phyloP scores from a whole-genome alignment of 2,888 invertebrate genomes.

The Metalampra italica region DNA sequence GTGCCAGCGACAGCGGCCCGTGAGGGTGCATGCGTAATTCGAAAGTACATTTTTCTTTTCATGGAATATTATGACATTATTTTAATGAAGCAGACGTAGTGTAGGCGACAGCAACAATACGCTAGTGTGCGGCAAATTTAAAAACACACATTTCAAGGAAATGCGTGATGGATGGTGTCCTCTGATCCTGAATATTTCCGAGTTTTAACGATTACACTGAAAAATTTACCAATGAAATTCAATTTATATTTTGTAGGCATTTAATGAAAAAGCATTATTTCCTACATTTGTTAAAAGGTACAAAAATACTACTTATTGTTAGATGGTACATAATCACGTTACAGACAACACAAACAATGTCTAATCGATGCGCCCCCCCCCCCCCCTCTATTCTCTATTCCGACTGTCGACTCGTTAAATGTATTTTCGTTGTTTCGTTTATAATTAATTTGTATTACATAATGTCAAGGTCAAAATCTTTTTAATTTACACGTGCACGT shows the following conservation, averaged over 20 bases:
- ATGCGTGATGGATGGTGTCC: conserved; percentile 10
- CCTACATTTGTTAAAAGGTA: no score
- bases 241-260: conserved; percentile 25
- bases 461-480: no score
- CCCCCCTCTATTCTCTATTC: no score
- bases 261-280: no score
- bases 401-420: no score
- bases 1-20: conserved; percentile 54
- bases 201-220: conserved; percentile 7
- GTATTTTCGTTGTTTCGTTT: no score
- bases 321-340: no score
- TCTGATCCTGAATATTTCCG: conserved; percentile 12
- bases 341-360: no score
- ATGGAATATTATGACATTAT: conserved; percentile 58
- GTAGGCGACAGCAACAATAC: conserved; percentile 19
- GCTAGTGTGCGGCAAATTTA: conserved; percentile 3
- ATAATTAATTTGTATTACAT: no score
- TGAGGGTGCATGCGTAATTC: conserved; percentile 69
- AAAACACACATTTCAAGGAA: conserved; percentile 5
- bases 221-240: conserved; percentile 14
- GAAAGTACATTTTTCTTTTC: conserved; percentile 47
- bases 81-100: conserved; percentile 38
- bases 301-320: no score
- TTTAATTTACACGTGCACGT: no score
- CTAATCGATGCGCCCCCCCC: no score